These are phyloP conservation scores for Fabriciana adippe DNA, from an alignment of 2,888 invertebrate species.

Conservation along the genomic window DNA sequence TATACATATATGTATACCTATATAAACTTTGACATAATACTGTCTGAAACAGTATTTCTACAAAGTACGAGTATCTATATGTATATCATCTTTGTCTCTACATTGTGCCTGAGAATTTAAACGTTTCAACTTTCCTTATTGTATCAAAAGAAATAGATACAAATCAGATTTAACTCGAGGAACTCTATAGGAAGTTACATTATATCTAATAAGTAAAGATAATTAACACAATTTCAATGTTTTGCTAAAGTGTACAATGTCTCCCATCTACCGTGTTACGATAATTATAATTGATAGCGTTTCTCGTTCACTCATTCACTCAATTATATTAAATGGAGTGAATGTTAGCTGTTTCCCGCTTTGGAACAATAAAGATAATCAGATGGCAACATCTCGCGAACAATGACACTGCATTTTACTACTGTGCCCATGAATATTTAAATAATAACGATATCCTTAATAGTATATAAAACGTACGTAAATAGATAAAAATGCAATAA, in stretches of 20 bases:
- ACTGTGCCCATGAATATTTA: conserved; percentile 52
- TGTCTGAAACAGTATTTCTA: no score
- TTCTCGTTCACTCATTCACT: conserved; percentile 76
- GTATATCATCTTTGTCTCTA: not conserved
- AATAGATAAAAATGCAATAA: not conserved
- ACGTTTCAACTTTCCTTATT: conserved; percentile 9
- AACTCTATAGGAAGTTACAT: conserved; percentile 31
- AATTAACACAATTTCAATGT: conserved; percentile 42
- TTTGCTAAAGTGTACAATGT: conserved; percentile 42
- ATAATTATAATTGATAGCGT: conserved; percentile 75
- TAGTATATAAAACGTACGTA: conserved; percentile 3
- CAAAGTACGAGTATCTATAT: no score
- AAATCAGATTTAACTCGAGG: conserved; percentile 14
- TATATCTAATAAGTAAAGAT: conserved; percentile 33
- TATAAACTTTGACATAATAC: no score
- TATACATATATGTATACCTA: no score
- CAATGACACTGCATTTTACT: conserved; percentile 70
- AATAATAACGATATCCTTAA: conserved; percentile 6
- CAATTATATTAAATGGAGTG: conserved; percentile 79
- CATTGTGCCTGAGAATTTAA: not conserved
- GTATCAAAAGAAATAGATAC: conserved; percentile 6
- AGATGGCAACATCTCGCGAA: conserved; percentile 70
- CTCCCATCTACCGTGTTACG: conserved; percentile 45
- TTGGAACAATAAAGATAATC: conserved; percentile 77
- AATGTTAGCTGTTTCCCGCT: conserved; percentile 75